Conservation (phyloP, 2,113 vertebrate species). For the Petrocephalus microphthalmus region DNA sequence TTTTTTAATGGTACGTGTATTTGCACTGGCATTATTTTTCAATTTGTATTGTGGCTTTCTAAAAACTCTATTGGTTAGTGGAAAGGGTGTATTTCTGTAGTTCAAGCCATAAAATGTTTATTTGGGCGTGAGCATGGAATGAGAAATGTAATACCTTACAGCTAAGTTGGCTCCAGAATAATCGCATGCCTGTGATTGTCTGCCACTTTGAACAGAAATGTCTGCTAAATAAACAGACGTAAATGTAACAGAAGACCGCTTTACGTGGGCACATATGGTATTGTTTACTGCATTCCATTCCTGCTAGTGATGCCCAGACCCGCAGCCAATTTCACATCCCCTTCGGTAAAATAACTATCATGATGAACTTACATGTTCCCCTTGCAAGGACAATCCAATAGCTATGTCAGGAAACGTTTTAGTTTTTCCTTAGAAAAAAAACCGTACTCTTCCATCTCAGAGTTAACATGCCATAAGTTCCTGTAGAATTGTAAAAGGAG, state of each 20-base stretch:
- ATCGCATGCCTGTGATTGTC: not conserved
- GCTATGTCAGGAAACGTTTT: not conserved
- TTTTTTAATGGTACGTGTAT: not conserved
- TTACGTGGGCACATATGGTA: not conserved
- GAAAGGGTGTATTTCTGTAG: not conserved
- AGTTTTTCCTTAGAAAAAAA: not conserved
- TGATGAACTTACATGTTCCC: not conserved
- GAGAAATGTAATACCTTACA: conserved; percentile 23
- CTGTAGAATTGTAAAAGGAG: not conserved
- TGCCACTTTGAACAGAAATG: too few species aligned
- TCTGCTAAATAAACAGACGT: not conserved
- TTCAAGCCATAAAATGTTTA: conserved; percentile 33
- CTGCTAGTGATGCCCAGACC: not conserved
- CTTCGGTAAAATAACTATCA: not conserved
- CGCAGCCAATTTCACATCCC: conserved; percentile 2
- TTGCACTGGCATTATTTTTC: not conserved
- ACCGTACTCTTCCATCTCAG: not conserved
- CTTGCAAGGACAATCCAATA: not conserved
- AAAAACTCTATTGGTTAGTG: not conserved
- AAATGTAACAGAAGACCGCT: not conserved
- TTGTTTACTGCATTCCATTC: conserved; percentile 15
- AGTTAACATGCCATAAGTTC: not conserved
- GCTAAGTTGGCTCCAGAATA: not conserved
- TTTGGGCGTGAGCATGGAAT: conserved; percentile 24
- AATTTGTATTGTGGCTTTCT: not conserved